Evolutionary conservation across 2,113 vertebrate species (phyloP).

Genomic region (Clarias magur): DNA sequence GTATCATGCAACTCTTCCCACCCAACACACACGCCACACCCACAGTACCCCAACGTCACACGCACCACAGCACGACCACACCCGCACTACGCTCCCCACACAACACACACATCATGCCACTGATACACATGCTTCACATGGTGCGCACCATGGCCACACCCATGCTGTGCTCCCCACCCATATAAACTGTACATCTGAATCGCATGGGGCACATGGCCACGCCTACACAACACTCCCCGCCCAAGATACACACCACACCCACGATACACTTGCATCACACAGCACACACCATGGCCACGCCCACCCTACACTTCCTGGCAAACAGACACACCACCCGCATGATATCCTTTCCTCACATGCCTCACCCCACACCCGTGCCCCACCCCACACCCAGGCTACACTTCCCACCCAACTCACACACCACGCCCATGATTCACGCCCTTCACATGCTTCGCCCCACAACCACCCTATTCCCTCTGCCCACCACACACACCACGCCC

Average conservation of each 20-base stretch:
- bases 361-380: not conserved
- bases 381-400: not conserved
- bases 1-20: not conserved
- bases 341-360: too few relatives aligned
- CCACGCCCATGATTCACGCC: not conserved
- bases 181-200: too few relatives aligned
- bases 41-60: not conserved
- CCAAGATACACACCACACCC: not conserved
- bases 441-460: not conserved
- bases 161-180: not conserved
- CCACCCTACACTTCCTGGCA: not conserved
- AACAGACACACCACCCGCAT: not conserved
- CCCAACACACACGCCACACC: not conserved
- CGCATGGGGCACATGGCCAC: too few relatives aligned
- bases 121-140: not conserved
- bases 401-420: not conserved
- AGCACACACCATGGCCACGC: not conserved
- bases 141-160: not conserved
- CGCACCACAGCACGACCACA: not conserved
- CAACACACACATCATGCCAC: not conserved
- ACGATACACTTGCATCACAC: not conserved
- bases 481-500: not conserved
- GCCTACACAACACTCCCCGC: not conserved
- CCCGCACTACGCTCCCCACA: not conserved
- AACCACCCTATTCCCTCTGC: not conserved